phyloP scores from a whole-genome alignment of 2,113 vertebrate genomes.

The Microtus richardsoni region DNA sequence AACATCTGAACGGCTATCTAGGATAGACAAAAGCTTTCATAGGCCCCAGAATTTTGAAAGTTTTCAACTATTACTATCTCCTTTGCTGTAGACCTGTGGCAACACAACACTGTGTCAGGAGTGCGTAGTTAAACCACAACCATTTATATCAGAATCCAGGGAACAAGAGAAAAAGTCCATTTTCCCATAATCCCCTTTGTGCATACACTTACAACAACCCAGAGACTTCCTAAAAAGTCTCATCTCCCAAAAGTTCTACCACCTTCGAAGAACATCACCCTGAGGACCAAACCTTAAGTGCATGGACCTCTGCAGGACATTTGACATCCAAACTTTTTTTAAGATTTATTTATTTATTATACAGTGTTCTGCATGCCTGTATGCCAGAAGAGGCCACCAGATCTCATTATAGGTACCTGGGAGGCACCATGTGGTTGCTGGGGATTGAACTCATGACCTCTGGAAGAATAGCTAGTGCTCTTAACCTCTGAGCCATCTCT shows the following conservation, averaged over 20 bases:
- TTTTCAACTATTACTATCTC: not conserved
- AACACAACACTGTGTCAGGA: not conserved
- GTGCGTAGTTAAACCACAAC: not conserved
- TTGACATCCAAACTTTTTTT: not conserved
- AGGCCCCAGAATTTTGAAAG: not conserved
- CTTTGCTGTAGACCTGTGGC: not conserved
- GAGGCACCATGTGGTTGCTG: too few relatives aligned
- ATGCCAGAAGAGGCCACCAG: too few relatives aligned
- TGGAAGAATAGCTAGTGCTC: too few relatives aligned
- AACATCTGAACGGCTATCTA: too few relatives aligned
- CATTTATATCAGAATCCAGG: not conserved
- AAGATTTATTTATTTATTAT: too few relatives aligned
- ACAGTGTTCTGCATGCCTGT: too few relatives aligned
- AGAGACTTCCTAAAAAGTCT: not conserved
- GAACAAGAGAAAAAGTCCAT: not conserved
- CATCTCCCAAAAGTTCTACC: not conserved
- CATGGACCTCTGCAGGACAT: not conserved
- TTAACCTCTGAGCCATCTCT: too few relatives aligned
- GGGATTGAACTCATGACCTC: too few relatives aligned
- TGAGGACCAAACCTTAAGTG: not conserved
- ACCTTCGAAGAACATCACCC: not conserved
- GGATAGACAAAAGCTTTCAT: not conserved
- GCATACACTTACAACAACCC: not conserved
- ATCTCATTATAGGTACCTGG: too few relatives aligned
- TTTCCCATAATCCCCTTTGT: not conserved